These are phyloP conservation scores for Bolborhynchus lineola DNA, from an alignment of 2,113 vertebrate genomes.

Conservation along the genomic window DNA sequence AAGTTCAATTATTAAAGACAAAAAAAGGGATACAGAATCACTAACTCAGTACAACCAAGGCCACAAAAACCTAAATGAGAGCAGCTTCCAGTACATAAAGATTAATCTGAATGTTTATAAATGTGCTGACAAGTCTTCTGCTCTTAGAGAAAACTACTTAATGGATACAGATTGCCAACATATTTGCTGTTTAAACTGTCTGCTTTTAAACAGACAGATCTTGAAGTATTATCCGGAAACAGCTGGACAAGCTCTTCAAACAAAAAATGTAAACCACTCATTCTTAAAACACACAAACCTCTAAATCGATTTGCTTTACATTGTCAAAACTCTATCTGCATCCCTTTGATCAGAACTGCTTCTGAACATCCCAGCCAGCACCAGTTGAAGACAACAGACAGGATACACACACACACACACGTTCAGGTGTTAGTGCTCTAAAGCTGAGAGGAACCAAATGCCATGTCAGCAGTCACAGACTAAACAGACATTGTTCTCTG, in stretches of 20 bases:
- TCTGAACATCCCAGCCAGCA: accelerated
- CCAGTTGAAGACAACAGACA: background rate
- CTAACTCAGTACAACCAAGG: background rate
- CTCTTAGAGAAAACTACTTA: background rate
- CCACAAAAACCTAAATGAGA: background rate
- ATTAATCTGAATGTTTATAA: background rate
- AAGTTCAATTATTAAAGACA: background rate
- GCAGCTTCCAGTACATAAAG: background rate
- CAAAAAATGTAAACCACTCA: accelerated
- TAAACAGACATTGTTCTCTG: background rate
- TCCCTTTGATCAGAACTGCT: too few species aligned
- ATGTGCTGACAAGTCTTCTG: background rate
- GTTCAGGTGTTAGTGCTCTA: accelerated
- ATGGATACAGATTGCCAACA: background rate
- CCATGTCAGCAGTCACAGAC: background rate
- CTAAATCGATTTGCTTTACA: background rate
- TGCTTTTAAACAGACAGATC: background rate
- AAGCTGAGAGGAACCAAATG: accelerated
- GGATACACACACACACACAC: background rate
- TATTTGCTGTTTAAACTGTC: background rate
- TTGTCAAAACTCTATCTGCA: background rate
- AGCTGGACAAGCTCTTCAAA: background rate
- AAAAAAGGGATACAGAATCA: background rate
- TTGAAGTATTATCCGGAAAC: background rate
- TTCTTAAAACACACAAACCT: background rate